These are phyloP conservation scores for Oreochromis aureus DNA, from an alignment of 2,113 vertebrate genomes.

Conservation along the genomic window DNA sequence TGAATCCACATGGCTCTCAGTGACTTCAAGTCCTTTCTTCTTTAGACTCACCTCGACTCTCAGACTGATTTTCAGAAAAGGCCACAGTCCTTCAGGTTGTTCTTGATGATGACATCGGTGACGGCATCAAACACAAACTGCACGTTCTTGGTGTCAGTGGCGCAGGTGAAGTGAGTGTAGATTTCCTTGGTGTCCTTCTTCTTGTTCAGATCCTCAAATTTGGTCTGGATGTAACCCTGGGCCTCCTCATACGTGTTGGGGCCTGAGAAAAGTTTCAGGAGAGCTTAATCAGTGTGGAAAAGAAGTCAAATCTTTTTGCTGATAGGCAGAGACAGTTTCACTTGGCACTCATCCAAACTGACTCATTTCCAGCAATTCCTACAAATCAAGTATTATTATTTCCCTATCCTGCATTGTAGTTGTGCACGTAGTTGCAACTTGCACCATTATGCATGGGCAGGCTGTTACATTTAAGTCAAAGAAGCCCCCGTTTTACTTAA, in stretches of 20 bases:
- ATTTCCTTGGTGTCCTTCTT: constrained; percentile 99
- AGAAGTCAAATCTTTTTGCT: neutral
- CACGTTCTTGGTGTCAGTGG: constrained; percentile 99
- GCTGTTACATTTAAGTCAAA: neutral
- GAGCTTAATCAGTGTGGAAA: neutral
- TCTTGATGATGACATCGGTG: constrained; percentile 99
- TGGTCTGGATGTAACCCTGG: constrained; percentile 92
- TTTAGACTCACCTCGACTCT: constrained; percentile 42
- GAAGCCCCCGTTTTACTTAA: neutral
- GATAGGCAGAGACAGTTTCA: neutral
- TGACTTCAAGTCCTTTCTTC: neutral
- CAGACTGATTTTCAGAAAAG: constrained; percentile 75
- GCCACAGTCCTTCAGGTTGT: constrained; percentile 99
- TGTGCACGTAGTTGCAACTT: neutral
- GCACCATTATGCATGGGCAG: neutral
- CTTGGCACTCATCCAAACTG: neutral
- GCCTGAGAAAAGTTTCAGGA: constrained; percentile 65
- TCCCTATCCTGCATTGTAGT: neutral
- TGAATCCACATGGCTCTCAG: neutral
- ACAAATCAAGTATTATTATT: neutral
- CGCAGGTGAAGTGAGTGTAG: constrained; percentile 97
- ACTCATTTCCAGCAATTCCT: neutral
- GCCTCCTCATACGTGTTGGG: constrained; percentile 90
- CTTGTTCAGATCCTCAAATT: constrained; percentile 98
- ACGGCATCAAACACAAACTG: constrained; percentile 98